These are phyloP conservation scores for Myotis daubentonii DNA, from an alignment of 2,797 vertebrate genomes.

Conservation along the genomic window DNA sequence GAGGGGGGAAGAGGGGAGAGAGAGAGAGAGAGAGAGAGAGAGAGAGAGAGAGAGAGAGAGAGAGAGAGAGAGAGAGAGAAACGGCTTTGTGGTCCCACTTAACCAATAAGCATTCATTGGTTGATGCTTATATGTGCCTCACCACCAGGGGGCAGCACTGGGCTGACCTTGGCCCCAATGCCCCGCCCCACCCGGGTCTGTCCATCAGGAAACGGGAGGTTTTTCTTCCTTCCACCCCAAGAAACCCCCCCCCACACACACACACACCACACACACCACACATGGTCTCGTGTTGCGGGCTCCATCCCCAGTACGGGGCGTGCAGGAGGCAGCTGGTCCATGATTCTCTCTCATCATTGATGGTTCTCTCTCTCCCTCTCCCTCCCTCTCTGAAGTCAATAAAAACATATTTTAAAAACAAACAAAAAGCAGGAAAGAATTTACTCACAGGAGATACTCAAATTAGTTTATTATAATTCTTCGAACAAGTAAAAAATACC, in stretches of 20 bases:
- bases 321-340: no score
- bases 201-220: rapidly evolving
- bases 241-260: neutral
- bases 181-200: rapidly evolving
- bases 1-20: no score
- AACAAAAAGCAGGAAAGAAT: slow-evolving; percentile 62
- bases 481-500: slow-evolving; percentile 70
- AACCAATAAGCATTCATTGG: rapidly evolving
- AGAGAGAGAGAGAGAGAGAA: no score
- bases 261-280: neutral
- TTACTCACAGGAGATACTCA: slow-evolving; percentile 64
- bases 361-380: no score
- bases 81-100: no score
- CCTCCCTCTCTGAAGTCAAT: no score
- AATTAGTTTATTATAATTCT: slow-evolving; percentile 70
- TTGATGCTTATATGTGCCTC: no score
- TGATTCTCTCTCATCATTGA: no score
- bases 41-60: no score
- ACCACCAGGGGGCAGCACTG: neutral
- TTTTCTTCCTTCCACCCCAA: neutral
- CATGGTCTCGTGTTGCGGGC: neutral
- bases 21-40: no score
- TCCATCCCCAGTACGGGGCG: no score
- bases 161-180: rapidly evolving
- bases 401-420: neutral